Evolutionary conservation across 2,888 invertebrate genomes (phyloP).

Genomic region (Rotaria macrura): DNA sequence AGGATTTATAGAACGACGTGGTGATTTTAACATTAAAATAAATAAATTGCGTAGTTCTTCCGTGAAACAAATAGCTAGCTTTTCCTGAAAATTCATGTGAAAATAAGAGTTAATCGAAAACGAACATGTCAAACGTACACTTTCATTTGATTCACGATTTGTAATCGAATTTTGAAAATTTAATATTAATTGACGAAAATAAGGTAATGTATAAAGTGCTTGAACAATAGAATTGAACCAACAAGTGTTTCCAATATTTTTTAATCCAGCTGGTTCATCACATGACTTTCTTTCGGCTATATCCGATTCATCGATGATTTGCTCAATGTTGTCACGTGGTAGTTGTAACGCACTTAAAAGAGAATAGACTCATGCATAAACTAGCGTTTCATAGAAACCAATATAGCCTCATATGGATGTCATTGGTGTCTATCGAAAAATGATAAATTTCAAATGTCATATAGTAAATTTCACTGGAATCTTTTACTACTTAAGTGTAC

Average conservation of each 20-base stretch:
- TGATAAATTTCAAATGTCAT: too few species aligned
- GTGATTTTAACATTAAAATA: constrained; percentile 49
- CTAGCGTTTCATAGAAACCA: too few species aligned
- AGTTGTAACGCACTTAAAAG: neutral
- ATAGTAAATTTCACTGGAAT: too few species aligned
- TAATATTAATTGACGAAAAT: constrained; percentile 48
- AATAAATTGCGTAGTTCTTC: constrained; percentile 50
- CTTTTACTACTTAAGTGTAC: too few species aligned
- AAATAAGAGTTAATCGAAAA: too few species aligned
- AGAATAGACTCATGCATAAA: too few species aligned
- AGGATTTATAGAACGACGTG: constrained; percentile 26
- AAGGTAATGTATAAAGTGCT: constrained; percentile 51
- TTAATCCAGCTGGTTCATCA: constrained; percentile 50
- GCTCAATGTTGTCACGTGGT: neutral
- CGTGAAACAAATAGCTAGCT: constrained; percentile 41
- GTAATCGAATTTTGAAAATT: constrained; percentile 35
- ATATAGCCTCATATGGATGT: too few species aligned
- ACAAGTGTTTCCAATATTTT: constrained; percentile 53
- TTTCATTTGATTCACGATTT: constrained; percentile 34
- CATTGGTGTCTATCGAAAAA: too few species aligned
- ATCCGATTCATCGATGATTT: neutral
- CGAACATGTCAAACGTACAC: constrained; percentile 34
- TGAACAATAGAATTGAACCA: constrained; percentile 54
- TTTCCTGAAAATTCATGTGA: too few species aligned
- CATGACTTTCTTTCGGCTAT: neutral